Percentiles rank a stretch among this genome's conserved stretches.
Evolutionary conservation across 2,888 invertebrate species (phyloP).

Genomic region (Agrotis segetum): DNA sequence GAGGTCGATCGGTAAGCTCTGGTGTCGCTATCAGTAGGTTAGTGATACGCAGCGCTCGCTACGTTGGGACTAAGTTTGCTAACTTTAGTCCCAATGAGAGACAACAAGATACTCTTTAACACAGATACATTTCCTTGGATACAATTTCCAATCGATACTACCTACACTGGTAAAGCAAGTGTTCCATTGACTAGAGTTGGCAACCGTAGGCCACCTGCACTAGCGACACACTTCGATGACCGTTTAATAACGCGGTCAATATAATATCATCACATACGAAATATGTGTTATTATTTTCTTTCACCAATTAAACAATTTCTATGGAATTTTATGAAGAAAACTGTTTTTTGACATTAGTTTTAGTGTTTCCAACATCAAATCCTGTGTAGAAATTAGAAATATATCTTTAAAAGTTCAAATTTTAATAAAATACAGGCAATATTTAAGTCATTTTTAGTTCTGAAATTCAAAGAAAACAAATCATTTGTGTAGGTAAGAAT

Average conservation of each 20-base stretch:
- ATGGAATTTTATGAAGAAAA: constrained; percentile 10
- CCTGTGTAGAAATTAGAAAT: background rate
- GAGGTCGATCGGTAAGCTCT: too few relatives aligned
- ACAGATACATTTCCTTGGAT: too few relatives aligned
- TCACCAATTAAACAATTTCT: constrained; percentile 29
- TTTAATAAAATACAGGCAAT: background rate
- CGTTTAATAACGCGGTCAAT: background rate
- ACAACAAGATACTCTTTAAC: too few relatives aligned
- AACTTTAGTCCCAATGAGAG: too few relatives aligned
- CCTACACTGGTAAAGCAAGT: too few relatives aligned
- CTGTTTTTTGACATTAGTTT: background rate
- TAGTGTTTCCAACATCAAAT: background rate
- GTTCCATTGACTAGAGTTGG: too few relatives aligned
- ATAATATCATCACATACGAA: background rate
- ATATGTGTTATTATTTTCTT: constrained; percentile 14
- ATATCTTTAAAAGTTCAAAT: background rate
- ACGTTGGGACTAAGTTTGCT: too few relatives aligned
- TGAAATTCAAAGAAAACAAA: background rate
- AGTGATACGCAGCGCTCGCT: too few relatives aligned
- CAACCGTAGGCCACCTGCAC: background rate
- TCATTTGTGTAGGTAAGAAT: background rate
- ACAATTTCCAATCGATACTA: too few relatives aligned
- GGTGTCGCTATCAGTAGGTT: too few relatives aligned
- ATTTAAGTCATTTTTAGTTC: background rate
- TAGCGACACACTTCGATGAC: background rate